Conservation (phyloP, 2,113 vertebrate species). For the Hyla sarda region DNA sequence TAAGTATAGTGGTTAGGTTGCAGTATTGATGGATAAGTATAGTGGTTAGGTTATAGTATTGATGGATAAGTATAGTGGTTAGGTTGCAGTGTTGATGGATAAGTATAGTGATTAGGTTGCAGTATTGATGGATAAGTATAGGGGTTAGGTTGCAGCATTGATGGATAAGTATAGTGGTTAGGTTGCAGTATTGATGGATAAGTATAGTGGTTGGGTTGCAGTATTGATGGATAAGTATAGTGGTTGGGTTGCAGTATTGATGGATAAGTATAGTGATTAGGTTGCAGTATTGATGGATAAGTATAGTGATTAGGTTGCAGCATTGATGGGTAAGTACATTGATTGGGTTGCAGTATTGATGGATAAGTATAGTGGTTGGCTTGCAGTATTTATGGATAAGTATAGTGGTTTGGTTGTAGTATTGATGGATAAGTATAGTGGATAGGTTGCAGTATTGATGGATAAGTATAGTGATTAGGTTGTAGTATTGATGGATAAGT, state of each 20-base stretch:
- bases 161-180: not conserved
- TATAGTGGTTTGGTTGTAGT: too few species aligned
- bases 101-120: not conserved
- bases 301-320: too few species aligned
- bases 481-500: not conserved
- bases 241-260: not conserved
- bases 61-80: too few species aligned
- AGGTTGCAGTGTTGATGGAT: too few species aligned
- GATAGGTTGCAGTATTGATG: not conserved
- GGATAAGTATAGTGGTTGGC: too few species aligned
- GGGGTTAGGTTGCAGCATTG: not conserved
- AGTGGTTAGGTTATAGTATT: too few species aligned
- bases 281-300: too few species aligned
- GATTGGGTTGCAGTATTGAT: not conserved
- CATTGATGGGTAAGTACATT: not conserved
- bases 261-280: not conserved
- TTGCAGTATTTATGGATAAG: too few species aligned
- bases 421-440: not conserved
- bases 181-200: too few species aligned
- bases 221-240: not conserved
- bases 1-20: not conserved
- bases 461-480: not conserved
- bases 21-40: not conserved
- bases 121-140: not conserved
- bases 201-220: too few species aligned